phyloP scores from a whole-genome alignment of 2,888 invertebrate genomes.

The Tiphia femorata region DNA sequence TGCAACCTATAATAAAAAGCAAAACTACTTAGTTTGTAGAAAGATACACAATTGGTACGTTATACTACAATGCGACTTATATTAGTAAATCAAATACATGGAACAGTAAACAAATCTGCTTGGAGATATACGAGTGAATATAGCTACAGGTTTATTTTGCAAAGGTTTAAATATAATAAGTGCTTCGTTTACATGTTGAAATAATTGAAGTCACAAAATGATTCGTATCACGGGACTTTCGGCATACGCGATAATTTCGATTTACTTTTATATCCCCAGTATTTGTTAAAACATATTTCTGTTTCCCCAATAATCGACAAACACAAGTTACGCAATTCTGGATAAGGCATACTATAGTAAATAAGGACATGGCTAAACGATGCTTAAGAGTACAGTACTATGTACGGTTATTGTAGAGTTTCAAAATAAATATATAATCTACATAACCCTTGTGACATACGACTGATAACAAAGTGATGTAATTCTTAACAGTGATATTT shows the following conservation, averaged over 20 bases:
- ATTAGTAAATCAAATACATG: too few species aligned
- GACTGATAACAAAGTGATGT: slow-evolving; percentile 39
- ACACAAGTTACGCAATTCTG: slow-evolving; percentile 1
- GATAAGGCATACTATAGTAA: not conserved
- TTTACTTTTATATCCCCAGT: not conserved
- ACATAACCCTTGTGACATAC: slow-evolving; percentile 44
- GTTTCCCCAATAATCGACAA: not conserved
- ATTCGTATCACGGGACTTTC: not conserved
- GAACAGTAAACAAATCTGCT: not conserved
- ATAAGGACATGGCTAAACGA: slow-evolving; percentile 12
- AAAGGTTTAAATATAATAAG: too few species aligned
- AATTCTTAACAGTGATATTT: slow-evolving; percentile 34
- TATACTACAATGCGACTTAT: too few species aligned
- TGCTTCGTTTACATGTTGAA: too few species aligned
- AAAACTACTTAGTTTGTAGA: too few species aligned
- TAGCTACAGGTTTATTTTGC: too few species aligned
- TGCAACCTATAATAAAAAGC: slow-evolving; percentile 78
- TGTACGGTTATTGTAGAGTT: slow-evolving; percentile 7
- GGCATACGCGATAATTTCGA: not conserved
- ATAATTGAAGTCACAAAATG: too few species aligned
- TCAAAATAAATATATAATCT: slow-evolving; percentile 23
- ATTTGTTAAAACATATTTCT: not conserved
- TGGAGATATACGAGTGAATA: not conserved
- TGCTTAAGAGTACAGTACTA: not conserved
- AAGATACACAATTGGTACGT: too few species aligned